Evolutionary conservation across 35 echinoderm and acorn worm genomes (phyloP).

Genomic region (Hemicentrotus pulcherrimus): DNA sequence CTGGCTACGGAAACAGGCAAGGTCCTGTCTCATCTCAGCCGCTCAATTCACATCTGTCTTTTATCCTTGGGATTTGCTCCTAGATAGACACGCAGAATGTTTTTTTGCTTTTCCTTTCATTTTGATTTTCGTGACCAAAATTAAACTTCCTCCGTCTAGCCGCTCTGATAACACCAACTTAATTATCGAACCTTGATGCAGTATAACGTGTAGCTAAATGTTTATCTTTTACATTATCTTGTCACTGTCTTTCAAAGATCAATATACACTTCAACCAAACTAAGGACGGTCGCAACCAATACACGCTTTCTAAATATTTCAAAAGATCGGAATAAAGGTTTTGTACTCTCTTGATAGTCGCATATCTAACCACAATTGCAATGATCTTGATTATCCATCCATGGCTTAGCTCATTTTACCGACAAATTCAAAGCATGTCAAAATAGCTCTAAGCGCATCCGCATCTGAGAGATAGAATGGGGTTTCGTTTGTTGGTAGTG

Average conservation of each 20-base stretch:
- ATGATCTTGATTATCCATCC: not conserved
- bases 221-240: too few relatives aligned
- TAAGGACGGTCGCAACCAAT: not conserved
- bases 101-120: not conserved
- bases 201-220: too few relatives aligned
- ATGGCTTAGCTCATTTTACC: not conserved
- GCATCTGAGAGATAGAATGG: not conserved
- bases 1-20: not conserved
- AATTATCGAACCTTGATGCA: not conserved
- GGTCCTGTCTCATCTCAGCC: not conserved
- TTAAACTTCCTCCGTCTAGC: not conserved
- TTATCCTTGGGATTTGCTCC: constrained; percentile 3
- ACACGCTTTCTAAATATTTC: not conserved
- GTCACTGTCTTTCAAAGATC: not conserved
- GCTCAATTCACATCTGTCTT: constrained; percentile 10
- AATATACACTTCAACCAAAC: not conserved
- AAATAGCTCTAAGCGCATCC: not conserved
- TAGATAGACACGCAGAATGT: not conserved
- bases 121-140: not conserved
- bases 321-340: not conserved
- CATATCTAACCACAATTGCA: not conserved
- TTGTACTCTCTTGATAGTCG: not conserved
- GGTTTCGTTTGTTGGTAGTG: constrained; percentile 10
- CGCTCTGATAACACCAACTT: not conserved
- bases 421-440: not conserved